A percentile compares a stretch with the other conserved stretches of the same genome.
These are phyloP conservation scores for Sphenopsis melanotis DNA, from an alignment of 2,797 vertebrate species.

Conservation along the genomic window DNA sequence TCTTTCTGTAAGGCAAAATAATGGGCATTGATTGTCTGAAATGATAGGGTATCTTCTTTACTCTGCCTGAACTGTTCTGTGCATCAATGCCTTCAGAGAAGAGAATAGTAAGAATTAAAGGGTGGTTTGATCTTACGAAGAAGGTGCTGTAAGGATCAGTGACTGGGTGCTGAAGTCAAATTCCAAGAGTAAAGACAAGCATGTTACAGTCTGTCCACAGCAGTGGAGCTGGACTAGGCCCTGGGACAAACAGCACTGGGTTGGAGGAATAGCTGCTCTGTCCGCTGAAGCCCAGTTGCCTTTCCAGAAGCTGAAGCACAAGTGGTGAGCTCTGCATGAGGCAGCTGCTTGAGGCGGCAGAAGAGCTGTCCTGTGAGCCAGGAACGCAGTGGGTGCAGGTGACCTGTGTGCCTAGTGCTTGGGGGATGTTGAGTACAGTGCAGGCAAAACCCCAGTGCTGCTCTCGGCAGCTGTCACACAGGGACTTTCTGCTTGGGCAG, in stretches of 20 bases:
- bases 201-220: background rate
- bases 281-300: background rate
- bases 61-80: background rate
- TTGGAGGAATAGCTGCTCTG: background rate
- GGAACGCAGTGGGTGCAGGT: background rate
- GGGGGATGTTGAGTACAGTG: rapidly evolving
- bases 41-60: background rate
- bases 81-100: background rate
- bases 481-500: background rate
- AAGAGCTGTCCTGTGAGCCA: background rate
- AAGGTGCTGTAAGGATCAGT: background rate
- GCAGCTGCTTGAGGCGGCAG: background rate
- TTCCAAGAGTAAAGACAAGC: background rate
- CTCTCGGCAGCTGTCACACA: rapidly evolving
- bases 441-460: background rate
- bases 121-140: background rate
- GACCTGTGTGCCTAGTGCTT: rapidly evolving
- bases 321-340: background rate
- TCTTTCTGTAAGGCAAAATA: background rate
- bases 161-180: background rate
- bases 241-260: background rate
- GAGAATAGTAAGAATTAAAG: background rate
- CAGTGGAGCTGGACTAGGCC: background rate
- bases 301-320: background rate
- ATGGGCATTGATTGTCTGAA: background rate